Percentiles rank a stretch among this genome's conserved stretches.
phyloP scores from a whole-genome alignment of 1,140 invertebrate genomes.

The Hylaeus volcanicus region DNA sequence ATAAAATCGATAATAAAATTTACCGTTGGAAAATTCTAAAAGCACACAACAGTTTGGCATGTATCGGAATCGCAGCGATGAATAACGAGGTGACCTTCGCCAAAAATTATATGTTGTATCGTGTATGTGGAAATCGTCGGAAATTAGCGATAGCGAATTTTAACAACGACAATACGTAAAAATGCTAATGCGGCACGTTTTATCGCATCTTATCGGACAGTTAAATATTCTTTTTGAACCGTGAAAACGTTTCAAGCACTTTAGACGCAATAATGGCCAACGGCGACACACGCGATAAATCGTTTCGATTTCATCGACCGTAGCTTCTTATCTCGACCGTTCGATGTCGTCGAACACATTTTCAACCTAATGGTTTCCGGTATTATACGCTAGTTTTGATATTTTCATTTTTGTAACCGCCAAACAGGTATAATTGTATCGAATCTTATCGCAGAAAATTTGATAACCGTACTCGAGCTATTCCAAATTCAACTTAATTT shows the following conservation, averaged over 20 bases:
- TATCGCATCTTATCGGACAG: constrained; percentile 13
- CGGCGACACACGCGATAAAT: background rate
- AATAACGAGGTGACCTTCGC: background rate
- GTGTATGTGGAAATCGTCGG: background rate
- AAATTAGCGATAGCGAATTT: background rate
- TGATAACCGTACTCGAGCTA: no score
- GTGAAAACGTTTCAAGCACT: background rate
- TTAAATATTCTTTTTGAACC: constrained; percentile 5
- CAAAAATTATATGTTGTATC: no score
- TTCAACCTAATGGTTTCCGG: background rate
- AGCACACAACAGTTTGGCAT: background rate
- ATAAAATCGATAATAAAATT: no score
- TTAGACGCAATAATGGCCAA: background rate
- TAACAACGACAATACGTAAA: background rate
- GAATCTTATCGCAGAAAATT: no score
- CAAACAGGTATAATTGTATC: no score
- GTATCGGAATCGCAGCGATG: background rate
- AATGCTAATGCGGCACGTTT: constrained; percentile 14
- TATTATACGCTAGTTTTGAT: background rate
- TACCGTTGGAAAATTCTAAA: no score
- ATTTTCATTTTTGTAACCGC: background rate
- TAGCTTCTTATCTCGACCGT: constrained; percentile 8
- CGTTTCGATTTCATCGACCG: constrained; percentile 5
- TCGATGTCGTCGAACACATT: background rate
- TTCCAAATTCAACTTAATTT: no score